Evolutionary conservation across 1,140 invertebrate genomes (phyloP), one percentile per base, ranked within the genome.

Genomic region (Neuroterus valhalla): DNA sequence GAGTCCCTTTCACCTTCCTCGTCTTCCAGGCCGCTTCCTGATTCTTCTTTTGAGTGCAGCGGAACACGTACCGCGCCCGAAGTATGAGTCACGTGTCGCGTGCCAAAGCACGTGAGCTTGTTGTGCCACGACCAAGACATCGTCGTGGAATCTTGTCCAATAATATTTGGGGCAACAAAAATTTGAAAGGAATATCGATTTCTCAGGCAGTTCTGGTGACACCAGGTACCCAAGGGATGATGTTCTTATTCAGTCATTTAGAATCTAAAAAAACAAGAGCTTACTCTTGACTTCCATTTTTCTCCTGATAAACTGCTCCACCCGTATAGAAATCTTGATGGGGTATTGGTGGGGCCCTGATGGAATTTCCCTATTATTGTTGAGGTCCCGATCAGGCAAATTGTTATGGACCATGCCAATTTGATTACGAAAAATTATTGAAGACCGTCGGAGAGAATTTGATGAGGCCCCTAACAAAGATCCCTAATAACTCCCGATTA

Each of bases 21-120:
- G 23, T 62, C 55, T 62, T 14, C 55, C 71, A 55, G 67, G 62
- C 70, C 72, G 78, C 74, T 85, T 85, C 79, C 77, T 80, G 66
- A 79, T 82, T 81, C 79, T 74, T 80, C 66, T 74, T 77, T 80
- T 76, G 31, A 72, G 31, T 66, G 55, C 72, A 68, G 52, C 48
- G 75, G 68, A 75, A 76, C 77, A 75, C 80, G 77, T 78, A 75
- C 76, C 74, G 70, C 48, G 67, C 70, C 77, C 77, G 76, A 70
- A 68, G 43, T 68, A 68, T 17, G 78, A 82, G 78, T 78, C 78
- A 79, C 71, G 78, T 80, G 85, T 86, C 86, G 85, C 84, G 85
- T 86, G 85, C 83, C 86, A 55, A 48, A 78, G 79, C 85, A 85
- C 82, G 84, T 78, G 82, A 81, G 70, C 75, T 62, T 72, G 66